Conservation (phyloP, 2,113 vertebrate species). For the Pedetes capensis region DNA sequence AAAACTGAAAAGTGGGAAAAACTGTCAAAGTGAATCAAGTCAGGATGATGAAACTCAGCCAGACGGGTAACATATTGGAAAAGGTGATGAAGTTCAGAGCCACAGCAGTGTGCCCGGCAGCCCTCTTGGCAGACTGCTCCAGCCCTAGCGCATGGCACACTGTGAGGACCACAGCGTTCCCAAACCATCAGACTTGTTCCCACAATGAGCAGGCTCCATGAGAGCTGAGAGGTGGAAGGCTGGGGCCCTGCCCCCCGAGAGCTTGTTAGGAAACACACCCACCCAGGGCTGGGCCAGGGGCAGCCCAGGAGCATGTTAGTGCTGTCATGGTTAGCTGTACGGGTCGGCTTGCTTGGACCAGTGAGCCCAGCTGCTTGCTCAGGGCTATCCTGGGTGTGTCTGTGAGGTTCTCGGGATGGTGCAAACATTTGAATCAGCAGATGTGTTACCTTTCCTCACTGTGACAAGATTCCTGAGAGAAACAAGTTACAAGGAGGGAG, state of each 20-base stretch:
- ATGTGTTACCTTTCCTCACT: background rate
- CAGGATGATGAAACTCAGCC: background rate
- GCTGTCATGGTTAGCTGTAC: background rate
- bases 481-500: background rate
- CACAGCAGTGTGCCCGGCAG: background rate
- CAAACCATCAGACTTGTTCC: no score
- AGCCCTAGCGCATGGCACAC: background rate
- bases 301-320: background rate
- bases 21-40: background rate
- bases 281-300: background rate
- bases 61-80: background rate
- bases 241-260: background rate
- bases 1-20: background rate
- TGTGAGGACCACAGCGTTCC: no score
- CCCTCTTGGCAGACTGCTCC: background rate
- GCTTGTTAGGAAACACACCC: background rate
- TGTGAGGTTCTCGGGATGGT: background rate
- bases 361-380: no score
- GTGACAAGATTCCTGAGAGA: background rate
- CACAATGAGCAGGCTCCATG: background rate
- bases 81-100: no score
- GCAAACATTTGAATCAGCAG: background rate
- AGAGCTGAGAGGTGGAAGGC: background rate
- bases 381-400: background rate
- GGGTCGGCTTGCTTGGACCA: background rate